Base-by-base conservation (phyloP, 2,888 invertebrate genomes). In the Philopedon plagiatum region DNA sequence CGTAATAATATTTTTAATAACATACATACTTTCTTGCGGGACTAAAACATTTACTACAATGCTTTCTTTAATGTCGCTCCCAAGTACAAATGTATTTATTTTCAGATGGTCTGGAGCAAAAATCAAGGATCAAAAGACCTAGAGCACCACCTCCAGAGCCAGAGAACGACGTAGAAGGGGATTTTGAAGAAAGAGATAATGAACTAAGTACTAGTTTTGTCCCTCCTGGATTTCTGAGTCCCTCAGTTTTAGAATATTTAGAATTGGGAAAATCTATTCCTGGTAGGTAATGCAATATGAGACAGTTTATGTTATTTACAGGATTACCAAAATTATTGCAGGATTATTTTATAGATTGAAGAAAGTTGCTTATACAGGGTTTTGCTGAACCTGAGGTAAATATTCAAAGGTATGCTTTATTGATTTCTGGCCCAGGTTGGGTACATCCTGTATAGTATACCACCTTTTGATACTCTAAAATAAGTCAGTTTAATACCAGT, bases 241-340 rank as follows among this genome's bases (percentile, higher is more conserved):
- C 94, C 44, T 94, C 94, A 0, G 95, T 95, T 46, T 90, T 93
- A 78, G 94, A 94, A 83, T 95, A 94, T 85, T 88, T 95, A 77
- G 94, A 95, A 86, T 89, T 95, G 78, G 95, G 95, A 80, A 94
- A 94, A 90, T 94, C 94, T 76, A 94, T 95, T 87, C 95, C 95
- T 81, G 94, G 95, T 94, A 87, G 87, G 54, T 63, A 32, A 34
- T 37, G n/a, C n/a, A 21, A 46, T 34, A 9, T 34, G 11, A 29
- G 7, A 7, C 29, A 7, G 29, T 29, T 29, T 29, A 29, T n/a
- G n/a, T n/a, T n/a, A n/a, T n/a, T n/a, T n/a, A n/a, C n/a, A n/a
- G n/a, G n/a, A n/a, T n/a, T n/a, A n/a, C n/a, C n/a, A n/a, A n/a
- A n/a, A n/a, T n/a, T n/a, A n/a, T n/a, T n/a, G n/a, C n/a, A n/a